A percentile compares a stretch with the other conserved stretches of the same genome.
phyloP scores from a whole-genome alignment of 2,113 vertebrate species.

The Chaetodon trifascialis region DNA sequence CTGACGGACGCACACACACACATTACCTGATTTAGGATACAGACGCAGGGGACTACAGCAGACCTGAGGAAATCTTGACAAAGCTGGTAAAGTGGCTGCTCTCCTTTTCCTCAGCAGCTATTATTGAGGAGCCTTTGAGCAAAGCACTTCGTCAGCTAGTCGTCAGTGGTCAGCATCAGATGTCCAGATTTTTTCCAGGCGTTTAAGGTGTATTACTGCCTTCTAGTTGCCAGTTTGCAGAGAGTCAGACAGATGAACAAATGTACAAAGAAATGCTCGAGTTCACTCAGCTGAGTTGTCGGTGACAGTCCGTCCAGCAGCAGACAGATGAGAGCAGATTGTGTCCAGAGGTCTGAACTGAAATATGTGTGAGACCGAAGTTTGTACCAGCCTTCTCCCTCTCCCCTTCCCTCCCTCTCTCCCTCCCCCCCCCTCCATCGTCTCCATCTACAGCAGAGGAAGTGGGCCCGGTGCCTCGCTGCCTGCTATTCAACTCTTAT shows the following conservation, averaged over 20 bases:
- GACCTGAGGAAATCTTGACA: neutral
- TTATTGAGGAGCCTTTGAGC: constrained; percentile 33
- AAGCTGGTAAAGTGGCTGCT: neutral
- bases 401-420: constrained; percentile 6
- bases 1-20: neutral
- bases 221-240: neutral
- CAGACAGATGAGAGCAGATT: constrained; percentile 31
- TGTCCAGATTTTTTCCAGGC: neutral
- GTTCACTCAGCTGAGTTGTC: neutral
- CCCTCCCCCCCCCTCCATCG: neutral
- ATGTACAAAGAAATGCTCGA: neutral
- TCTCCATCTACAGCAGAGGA: constrained; percentile 71
- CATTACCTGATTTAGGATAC: constrained; percentile 45
- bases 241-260: neutral
- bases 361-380: constrained; percentile 36
- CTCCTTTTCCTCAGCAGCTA: constrained; percentile 22
- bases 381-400: constrained; percentile 40
- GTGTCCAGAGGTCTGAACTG: constrained; percentile 48
- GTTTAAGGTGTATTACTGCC: neutral
- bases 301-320: constrained; percentile 11
- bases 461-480: constrained; percentile 70
- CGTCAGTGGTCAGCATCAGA: neutral
- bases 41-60: neutral
- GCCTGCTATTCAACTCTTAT: constrained; percentile 66
- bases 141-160: constrained; percentile 9